phyloP scores from a whole-genome alignment of 2,113 vertebrate species.

The Zeus faber region DNA sequence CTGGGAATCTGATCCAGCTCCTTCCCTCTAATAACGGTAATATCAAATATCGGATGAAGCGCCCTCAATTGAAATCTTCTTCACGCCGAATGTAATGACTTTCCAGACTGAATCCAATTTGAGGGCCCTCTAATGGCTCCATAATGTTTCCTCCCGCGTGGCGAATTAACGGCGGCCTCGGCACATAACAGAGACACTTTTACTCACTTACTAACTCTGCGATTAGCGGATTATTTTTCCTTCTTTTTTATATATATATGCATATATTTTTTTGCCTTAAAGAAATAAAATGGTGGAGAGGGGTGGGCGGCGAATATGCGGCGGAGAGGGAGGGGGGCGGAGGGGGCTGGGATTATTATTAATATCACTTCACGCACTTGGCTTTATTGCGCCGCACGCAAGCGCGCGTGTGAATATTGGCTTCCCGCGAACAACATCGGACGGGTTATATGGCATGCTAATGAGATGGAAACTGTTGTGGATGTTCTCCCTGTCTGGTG shows the following conservation, averaged over 20 bases:
- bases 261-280: conserved; percentile 28
- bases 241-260: no score
- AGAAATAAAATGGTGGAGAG: conserved; percentile 31
- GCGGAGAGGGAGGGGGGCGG: conserved; percentile 7
- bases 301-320: background rate
- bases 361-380: conserved; percentile 36
- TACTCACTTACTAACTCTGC: conserved; percentile 51
- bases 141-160: conserved; percentile 56
- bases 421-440: conserved; percentile 34
- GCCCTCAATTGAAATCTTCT: conserved; percentile 62
- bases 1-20: conserved; percentile 46
- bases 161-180: conserved; percentile 55
- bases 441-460: conserved; percentile 25
- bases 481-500: no score
- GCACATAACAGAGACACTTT: conserved; percentile 49
- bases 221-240: no score
- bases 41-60: conserved; percentile 62
- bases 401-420: conserved; percentile 45
- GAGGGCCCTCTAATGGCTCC: conserved; percentile 62
- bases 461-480: no score
- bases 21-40: conserved; percentile 54
- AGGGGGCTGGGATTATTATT: conserved; percentile 48
- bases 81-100: conserved; percentile 64
- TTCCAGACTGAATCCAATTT: conserved; percentile 68
- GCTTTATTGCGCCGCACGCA: conserved; percentile 36